Evolutionary conservation across 2,113 vertebrate species (phyloP).

Genomic region (Equus quagga): DNA sequence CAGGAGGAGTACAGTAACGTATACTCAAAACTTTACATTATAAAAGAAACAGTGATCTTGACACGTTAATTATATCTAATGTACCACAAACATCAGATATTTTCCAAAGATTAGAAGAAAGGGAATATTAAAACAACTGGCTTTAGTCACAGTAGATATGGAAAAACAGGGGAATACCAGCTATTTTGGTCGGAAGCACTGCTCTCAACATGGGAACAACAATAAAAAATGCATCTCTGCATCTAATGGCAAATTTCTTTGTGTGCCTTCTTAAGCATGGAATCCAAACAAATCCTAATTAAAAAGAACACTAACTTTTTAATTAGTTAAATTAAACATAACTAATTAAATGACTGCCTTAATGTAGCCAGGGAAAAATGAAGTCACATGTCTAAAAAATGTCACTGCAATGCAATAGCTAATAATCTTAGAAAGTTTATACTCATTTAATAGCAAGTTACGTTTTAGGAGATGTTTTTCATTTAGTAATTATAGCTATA

Average conservation of each 20-base stretch:
- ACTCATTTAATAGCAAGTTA: slow-evolving; percentile 24
- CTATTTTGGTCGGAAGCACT: neutral
- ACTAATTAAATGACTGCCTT: neutral
- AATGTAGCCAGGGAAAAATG: slow-evolving; percentile 1
- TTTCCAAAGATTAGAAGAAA: slow-evolving; percentile 71
- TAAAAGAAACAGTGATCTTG: slow-evolving; percentile 35
- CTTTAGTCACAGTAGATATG: slow-evolving; percentile 63
- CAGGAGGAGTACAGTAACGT: neutral
- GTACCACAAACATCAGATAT: neutral
- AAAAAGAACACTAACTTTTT: neutral
- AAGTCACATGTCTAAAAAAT: neutral
- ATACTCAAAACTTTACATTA: neutral
- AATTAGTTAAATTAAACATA: too few relatives aligned
- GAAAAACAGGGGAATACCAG: slow-evolving; percentile 83
- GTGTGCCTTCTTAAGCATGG: slow-evolving; percentile 37
- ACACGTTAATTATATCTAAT: neutral
- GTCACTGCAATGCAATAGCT: slow-evolving; percentile 2
- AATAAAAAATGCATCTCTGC: slow-evolving; percentile 48
- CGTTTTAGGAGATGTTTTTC: slow-evolving; percentile 9
- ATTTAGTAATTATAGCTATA: slow-evolving; percentile 21
- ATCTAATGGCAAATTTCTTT: slow-evolving; percentile 42
- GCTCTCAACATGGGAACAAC: slow-evolving; percentile 50
- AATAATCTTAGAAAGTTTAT: slow-evolving; percentile 35
- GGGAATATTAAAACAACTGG: slow-evolving; percentile 57
- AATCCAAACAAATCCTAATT: slow-evolving; percentile 52